Percentiles rank a stretch among this genome's conserved stretches.
Evolutionary conservation across 2,888 invertebrate species (phyloP).

Genomic region (Brachypterus glaber): DNA sequence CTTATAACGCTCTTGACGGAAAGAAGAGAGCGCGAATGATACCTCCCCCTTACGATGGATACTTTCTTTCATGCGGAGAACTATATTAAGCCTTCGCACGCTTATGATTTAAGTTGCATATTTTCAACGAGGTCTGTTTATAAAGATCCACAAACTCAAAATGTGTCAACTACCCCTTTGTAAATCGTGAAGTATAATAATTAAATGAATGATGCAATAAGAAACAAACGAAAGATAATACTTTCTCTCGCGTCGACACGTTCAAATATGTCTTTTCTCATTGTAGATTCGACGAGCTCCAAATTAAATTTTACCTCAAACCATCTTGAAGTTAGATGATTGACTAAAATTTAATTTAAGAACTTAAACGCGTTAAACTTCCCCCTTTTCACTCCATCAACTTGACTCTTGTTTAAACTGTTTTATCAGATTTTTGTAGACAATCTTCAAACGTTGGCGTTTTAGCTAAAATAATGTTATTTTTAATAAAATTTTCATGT

Average conservation of each 20-base stretch:
- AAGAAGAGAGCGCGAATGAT: no score
- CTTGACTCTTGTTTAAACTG: slow-evolving; percentile 37
- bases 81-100: no score
- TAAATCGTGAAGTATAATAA: slow-evolving; percentile 30
- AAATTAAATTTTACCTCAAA: slow-evolving; percentile 41
- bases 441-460: no score
- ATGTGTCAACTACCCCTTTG: slow-evolving; percentile 28
- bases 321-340: slow-evolving; percentile 39
- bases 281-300: slow-evolving; percentile 35
- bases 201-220: slow-evolving; percentile 38
- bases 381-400: slow-evolving; percentile 39
- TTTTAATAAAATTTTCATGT: no score
- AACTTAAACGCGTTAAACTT: slow-evolving; percentile 41
- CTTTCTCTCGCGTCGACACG: slow-evolving; percentile 24
- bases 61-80: no score
- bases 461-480: no score
- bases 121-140: no score
- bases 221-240: slow-evolving; percentile 29
- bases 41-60: no score
- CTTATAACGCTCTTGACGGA: no score
- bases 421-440: slow-evolving; percentile 34
- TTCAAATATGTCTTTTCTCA: slow-evolving; percentile 17
- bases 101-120: no score
- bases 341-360: slow-evolving; percentile 43
- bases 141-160: no score